phyloP scores from a whole-genome alignment of 1,140 invertebrate genomes.

The Lepidurus arcticus region DNA sequence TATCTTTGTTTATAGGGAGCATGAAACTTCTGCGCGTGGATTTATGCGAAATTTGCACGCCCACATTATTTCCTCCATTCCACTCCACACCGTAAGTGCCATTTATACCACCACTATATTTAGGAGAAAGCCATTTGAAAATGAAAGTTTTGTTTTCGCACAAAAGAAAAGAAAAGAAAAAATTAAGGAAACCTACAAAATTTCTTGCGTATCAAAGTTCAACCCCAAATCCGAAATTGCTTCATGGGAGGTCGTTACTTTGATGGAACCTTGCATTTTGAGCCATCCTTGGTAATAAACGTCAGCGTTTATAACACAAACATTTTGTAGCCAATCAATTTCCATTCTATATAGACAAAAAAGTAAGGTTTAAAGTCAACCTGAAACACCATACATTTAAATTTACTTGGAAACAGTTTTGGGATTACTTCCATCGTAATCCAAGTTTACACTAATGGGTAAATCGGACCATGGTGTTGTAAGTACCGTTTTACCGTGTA shows the following conservation, averaged over 20 bases:
- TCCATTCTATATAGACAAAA: background rate
- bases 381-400: background rate
- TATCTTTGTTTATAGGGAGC: background rate
- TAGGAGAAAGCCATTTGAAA: background rate
- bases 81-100: background rate
- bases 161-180: background rate
- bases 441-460: background rate
- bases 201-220: background rate
- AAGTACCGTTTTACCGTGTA: background rate
- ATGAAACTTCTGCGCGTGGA: background rate
- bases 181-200: background rate
- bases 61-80: slow-evolving; percentile 2
- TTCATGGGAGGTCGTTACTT: background rate
- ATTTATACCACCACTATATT: background rate
- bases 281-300: background rate
- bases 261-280: background rate
- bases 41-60: background rate
- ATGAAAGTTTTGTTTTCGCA: background rate
- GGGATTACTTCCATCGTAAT: background rate
- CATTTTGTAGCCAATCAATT: background rate
- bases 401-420: background rate
- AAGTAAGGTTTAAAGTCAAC: background rate
- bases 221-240: background rate
- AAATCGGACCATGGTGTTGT: background rate
- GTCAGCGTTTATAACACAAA: background rate